Conservation (phyloP, 2,113 vertebrate genomes). For the Oreocharis arfaki region DNA sequence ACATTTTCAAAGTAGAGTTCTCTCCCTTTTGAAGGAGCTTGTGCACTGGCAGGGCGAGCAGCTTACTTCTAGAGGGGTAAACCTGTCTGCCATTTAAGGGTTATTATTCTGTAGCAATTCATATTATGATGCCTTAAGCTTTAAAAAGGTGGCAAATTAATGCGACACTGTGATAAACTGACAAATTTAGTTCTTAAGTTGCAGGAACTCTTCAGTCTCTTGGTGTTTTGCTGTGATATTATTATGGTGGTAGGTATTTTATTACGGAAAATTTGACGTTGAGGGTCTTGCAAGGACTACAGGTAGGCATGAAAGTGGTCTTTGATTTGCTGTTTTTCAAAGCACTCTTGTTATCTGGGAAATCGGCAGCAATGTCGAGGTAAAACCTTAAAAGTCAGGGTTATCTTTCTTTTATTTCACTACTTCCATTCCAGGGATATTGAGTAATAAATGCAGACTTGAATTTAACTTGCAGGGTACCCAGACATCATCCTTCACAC, state of each 20-base stretch:
- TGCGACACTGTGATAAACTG: not conserved
- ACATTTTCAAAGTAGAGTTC: not conserved
- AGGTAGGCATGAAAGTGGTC: not conserved
- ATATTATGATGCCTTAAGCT: not conserved
- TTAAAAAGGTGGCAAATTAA: not conserved
- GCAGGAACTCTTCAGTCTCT: not conserved
- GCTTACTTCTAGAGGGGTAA: not conserved
- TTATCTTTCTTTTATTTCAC: not conserved
- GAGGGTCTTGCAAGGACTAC: not conserved
- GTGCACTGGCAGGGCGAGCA: not conserved
- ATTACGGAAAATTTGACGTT: not conserved
- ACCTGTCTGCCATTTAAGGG: not conserved
- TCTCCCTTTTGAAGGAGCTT: not conserved
- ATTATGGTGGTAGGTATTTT: not conserved
- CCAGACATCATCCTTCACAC: not conserved
- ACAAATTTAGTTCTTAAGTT: not conserved
- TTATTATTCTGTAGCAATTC: not conserved
- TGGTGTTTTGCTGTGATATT: not conserved
- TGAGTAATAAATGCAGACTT: not conserved
- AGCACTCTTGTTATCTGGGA: not conserved
- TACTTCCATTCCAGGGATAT: not conserved
- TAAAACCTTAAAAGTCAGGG: not conserved
- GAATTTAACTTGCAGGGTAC: not conserved
- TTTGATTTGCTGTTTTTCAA: slow-evolving; percentile 41
- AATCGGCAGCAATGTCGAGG: not conserved